Evolutionary conservation across 2,888 invertebrate species (phyloP).

Genomic region (Horisme vitalbata): DNA sequence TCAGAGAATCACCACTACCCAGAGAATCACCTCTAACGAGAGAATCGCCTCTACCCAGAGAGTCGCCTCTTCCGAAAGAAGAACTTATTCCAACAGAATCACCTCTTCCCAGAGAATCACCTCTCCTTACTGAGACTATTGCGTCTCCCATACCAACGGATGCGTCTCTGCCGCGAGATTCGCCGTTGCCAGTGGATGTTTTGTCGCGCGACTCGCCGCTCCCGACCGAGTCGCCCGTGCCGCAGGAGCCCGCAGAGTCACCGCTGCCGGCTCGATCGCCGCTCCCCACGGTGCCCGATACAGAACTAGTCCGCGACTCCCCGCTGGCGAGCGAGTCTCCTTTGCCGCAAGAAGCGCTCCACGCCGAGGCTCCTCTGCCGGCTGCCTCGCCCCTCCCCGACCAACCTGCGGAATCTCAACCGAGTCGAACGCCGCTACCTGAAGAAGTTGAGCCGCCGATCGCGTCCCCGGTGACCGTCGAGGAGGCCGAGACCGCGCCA

Average conservation of each 20-base stretch:
- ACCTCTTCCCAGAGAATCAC: slow-evolving; percentile 26
- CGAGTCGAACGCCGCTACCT: slow-evolving; percentile 23
- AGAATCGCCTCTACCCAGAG: slow-evolving; percentile 22
- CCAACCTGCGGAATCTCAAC: slow-evolving; percentile 30
- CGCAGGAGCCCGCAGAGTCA: slow-evolving; percentile 21
- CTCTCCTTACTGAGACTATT: slow-evolving; percentile 10
- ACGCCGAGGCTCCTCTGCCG: slow-evolving; percentile 28
- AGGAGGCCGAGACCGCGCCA: slow-evolving; percentile 27
- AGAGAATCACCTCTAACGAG: slow-evolving; percentile 10
- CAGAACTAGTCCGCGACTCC: slow-evolving; percentile 14
- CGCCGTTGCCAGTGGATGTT: slow-evolving; percentile 25
- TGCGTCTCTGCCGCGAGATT: slow-evolving; percentile 33
- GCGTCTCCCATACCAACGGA: slow-evolving; percentile 31
- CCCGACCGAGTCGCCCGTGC: slow-evolving; percentile 23
- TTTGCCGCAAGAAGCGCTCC: slow-evolving; percentile 21
- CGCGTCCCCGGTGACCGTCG: slow-evolving; percentile 38
- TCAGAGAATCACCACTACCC: slow-evolving; percentile 14
- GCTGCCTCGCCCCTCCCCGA: slow-evolving; percentile 28
- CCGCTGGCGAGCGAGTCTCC: slow-evolving; percentile 23
- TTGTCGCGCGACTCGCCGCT: slow-evolving; percentile 12
- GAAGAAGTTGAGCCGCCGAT: slow-evolving; percentile 10
- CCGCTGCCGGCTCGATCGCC: slow-evolving; percentile 20
- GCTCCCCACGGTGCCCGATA: slow-evolving; percentile 19
- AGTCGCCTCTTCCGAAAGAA: slow-evolving; percentile 29
- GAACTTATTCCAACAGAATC: slow-evolving; percentile 28